Evolutionary conservation across 1,140 invertebrate genomes (phyloP).

Genomic region (Trichonephila clavipes): DNA sequence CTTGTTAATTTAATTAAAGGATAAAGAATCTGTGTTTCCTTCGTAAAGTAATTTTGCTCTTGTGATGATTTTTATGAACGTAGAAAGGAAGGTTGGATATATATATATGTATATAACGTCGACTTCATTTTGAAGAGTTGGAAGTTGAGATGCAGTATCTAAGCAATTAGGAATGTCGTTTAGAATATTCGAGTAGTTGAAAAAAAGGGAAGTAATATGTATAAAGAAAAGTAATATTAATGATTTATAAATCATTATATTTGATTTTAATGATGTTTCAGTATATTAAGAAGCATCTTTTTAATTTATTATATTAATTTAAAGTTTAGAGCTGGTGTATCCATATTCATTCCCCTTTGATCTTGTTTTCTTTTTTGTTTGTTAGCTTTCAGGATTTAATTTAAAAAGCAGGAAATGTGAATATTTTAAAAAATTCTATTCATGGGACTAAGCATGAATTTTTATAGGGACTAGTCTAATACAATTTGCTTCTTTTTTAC

Average conservation of each 20-base stretch:
- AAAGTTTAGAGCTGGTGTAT: not conserved
- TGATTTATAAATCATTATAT: not conserved
- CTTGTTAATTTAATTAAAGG: conserved; percentile 1
- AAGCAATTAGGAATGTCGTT: not conserved
- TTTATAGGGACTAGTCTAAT: too few relatives aligned
- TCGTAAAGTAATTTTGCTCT: not conserved
- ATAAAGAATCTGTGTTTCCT: not conserved
- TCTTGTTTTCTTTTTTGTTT: not conserved
- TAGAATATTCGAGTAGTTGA: not conserved
- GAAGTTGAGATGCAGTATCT: not conserved
- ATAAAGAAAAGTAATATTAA: not conserved
- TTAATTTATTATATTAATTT: not conserved
- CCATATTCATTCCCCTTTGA: not conserved
- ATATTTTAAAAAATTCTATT: too few relatives aligned
- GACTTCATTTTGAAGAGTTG: not conserved
- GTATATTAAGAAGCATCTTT: not conserved
- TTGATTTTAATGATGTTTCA: not conserved
- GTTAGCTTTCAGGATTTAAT: not conserved
- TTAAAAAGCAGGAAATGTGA: too few relatives aligned
- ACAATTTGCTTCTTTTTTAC: too few relatives aligned
- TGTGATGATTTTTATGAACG: not conserved
- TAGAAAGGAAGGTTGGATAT: not conserved
- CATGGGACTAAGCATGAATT: too few relatives aligned
- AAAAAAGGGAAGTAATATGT: not conserved
- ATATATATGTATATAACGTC: not conserved